phyloP scores from a whole-genome alignment of 1,140 invertebrate genomes.

The Orussus abietinus region DNA sequence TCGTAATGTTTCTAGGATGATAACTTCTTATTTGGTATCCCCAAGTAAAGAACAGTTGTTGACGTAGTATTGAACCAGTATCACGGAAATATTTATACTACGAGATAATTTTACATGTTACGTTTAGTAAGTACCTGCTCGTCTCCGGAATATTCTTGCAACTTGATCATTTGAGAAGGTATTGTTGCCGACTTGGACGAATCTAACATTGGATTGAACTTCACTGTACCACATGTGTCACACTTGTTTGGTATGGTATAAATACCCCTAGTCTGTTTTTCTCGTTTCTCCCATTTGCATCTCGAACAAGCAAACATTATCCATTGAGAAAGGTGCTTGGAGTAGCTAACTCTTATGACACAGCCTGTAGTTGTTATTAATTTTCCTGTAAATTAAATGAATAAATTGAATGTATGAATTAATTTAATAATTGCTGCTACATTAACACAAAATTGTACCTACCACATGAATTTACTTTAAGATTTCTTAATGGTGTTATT shows the following conservation, averaged over 20 bases:
- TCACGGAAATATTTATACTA: slow-evolving; percentile 4
- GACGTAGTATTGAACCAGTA: slow-evolving; percentile 28
- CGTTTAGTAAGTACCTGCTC: slow-evolving; percentile 53
- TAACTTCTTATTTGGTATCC: slow-evolving; percentile 17
- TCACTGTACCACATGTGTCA: slow-evolving; percentile 63
- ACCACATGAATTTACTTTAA: slow-evolving; percentile 80
- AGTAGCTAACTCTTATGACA: slow-evolving; percentile 76
- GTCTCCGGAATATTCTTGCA: slow-evolving; percentile 69
- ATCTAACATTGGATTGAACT: slow-evolving; percentile 66
- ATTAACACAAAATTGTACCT: slow-evolving; percentile 32
- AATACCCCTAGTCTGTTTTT: slow-evolving; percentile 40
- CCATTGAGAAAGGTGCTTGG: slow-evolving; percentile 69
- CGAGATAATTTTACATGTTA: slow-evolving; percentile 10
- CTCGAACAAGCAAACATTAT: slow-evolving; percentile 70
- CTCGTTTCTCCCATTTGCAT: slow-evolving; percentile 32
- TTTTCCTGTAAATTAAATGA: slow-evolving; percentile 61
- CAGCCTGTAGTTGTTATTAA: slow-evolving; percentile 80
- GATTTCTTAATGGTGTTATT: slow-evolving; percentile 63
- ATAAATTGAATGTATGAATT: slow-evolving; percentile 5
- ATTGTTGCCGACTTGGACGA: slow-evolving; percentile 70
- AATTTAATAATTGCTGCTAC: slow-evolving; percentile 13
- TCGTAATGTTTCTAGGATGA: slow-evolving; percentile 6
- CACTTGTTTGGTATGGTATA: slow-evolving; percentile 54
- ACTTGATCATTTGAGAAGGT: slow-evolving; percentile 75
- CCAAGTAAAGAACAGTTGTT: slow-evolving; percentile 19